phyloP scores from a whole-genome alignment of 1,140 invertebrate species.

The Carcinoscorpius rotundicauda region DNA sequence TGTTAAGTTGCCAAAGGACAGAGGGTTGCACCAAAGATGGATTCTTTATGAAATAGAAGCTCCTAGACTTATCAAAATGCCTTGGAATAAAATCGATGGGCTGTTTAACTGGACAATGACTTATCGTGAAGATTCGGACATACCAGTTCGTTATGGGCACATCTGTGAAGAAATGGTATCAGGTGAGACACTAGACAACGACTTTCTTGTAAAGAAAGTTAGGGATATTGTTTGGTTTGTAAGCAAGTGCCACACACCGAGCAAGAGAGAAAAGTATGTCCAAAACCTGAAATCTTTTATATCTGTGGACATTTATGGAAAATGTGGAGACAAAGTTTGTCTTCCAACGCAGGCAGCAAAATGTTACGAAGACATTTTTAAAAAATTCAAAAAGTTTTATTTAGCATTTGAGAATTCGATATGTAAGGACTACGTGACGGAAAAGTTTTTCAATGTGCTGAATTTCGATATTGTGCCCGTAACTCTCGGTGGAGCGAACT shows the following conservation, averaged over 20 bases:
- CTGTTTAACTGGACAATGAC: conserved; percentile 47
- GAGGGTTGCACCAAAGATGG: conserved; percentile 13
- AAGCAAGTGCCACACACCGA: conserved; percentile 25
- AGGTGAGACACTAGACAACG: not conserved
- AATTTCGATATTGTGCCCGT: conserved; percentile 31
- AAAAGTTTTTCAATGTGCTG: conserved; percentile 30
- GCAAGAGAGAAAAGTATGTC: conserved; percentile 23
- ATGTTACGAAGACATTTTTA: conserved; percentile 18
- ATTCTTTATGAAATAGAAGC: conserved; percentile 17
- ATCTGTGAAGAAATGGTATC: conserved; percentile 21
- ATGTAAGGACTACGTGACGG: conserved; percentile 36
- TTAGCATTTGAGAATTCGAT: conserved; percentile 37
- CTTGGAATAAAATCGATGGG: conserved; percentile 24
- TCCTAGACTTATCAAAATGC: not conserved
- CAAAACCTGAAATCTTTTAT: conserved; percentile 25
- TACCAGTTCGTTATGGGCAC: conserved; percentile 18
- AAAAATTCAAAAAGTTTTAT: conserved; percentile 31
- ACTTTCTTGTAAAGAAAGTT: conserved; percentile 23
- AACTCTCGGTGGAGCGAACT: conserved; percentile 31
- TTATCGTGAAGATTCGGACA: conserved; percentile 41
- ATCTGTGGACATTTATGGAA: conserved; percentile 29
- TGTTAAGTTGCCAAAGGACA: conserved; percentile 25
- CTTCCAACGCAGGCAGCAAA: conserved; percentile 3
- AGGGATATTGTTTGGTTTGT: conserved; percentile 35
- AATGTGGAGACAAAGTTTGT: conserved; percentile 26